Evolutionary conservation across 1,140 invertebrate species (phyloP).

Genomic region (Paralvinella palmiformis): DNA sequence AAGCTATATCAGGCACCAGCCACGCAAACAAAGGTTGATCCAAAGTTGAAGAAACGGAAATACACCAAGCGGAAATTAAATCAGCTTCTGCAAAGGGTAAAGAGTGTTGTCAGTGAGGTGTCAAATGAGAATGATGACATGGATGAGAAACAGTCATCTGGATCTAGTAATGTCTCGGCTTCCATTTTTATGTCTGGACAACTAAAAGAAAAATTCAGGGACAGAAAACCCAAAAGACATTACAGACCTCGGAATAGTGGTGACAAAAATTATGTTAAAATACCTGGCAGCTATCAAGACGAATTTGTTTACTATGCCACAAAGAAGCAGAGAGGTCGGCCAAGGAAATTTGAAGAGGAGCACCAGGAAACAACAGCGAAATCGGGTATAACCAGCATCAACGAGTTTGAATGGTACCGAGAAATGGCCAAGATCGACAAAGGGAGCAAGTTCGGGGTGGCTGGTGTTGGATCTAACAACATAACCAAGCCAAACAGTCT

Average conservation of each 20-base stretch:
- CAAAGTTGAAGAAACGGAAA: constrained; percentile 11
- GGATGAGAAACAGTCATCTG: background rate
- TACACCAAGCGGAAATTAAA: background rate
- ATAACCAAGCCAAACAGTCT: background rate
- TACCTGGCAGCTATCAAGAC: constrained; percentile 18
- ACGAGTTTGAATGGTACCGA: constrained; percentile 20
- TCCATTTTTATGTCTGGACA: no score
- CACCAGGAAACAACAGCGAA: background rate
- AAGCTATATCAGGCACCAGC: background rate
- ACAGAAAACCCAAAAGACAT: background rate
- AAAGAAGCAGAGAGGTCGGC: background rate
- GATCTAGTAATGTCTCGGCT: no score
- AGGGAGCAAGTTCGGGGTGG: constrained; percentile 1
- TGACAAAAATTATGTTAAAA: constrained; percentile 22
- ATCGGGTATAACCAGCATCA: background rate
- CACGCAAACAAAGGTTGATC: background rate
- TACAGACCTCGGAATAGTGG: background rate
- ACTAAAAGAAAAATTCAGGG: no score
- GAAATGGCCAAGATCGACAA: constrained; percentile 20
- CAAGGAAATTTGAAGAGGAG: background rate
- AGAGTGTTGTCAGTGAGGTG: background rate
- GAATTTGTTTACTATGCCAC: constrained; percentile 20
- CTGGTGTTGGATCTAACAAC: background rate
- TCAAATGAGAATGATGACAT: background rate
- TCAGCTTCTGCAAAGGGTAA: background rate